Conservation (phyloP, 2,888 invertebrate genomes). For the Agriopis marginaria region DNA sequence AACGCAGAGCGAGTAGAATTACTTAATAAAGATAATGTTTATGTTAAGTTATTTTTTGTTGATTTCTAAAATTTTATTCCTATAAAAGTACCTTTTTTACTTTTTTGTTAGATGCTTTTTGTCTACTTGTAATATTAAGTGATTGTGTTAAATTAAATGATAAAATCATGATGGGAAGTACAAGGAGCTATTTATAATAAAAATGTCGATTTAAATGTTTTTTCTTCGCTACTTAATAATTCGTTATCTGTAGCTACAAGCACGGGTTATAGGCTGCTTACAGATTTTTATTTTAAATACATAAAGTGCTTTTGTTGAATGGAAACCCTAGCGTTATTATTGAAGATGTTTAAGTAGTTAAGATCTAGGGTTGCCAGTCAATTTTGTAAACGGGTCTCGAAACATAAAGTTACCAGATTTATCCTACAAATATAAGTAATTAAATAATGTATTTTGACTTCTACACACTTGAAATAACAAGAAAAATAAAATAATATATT, state of each 20-base stretch:
- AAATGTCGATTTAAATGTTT: conserved; percentile 59
- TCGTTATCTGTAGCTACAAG: conserved; percentile 64
- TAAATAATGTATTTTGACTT: conserved; percentile 45
- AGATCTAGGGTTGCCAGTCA: conserved; percentile 60
- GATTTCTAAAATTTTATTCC: conserved; percentile 81
- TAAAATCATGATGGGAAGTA: conserved; percentile 75
- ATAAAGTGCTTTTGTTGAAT: conserved; percentile 52
- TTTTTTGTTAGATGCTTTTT: conserved; percentile 71
- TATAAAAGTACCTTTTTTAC: conserved; percentile 79
- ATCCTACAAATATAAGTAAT: conserved; percentile 72
- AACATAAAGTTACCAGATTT: conserved; percentile 82
- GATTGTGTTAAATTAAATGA: conserved; percentile 62
- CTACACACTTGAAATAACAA: conserved; percentile 51
- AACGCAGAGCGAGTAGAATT: conserved; percentile 72
- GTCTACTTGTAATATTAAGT: conserved; percentile 65
- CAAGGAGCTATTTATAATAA: conserved; percentile 72
- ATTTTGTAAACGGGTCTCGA: conserved; percentile 76
- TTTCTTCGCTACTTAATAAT: conserved; percentile 67
- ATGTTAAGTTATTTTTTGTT: conserved; percentile 71
- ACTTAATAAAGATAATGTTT: conserved; percentile 54
- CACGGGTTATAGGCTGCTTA: conserved; percentile 76
- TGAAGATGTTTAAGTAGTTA: conserved; percentile 35
- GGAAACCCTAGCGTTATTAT: conserved; percentile 56
- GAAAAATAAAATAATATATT: conserved; percentile 24
- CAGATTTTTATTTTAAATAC: conserved; percentile 57